Percentiles rank a stretch among this genome's conserved stretches.
Evolutionary conservation across 2,797 vertebrate genomes (phyloP).

Genomic region (Sebastes cheni): DNA sequence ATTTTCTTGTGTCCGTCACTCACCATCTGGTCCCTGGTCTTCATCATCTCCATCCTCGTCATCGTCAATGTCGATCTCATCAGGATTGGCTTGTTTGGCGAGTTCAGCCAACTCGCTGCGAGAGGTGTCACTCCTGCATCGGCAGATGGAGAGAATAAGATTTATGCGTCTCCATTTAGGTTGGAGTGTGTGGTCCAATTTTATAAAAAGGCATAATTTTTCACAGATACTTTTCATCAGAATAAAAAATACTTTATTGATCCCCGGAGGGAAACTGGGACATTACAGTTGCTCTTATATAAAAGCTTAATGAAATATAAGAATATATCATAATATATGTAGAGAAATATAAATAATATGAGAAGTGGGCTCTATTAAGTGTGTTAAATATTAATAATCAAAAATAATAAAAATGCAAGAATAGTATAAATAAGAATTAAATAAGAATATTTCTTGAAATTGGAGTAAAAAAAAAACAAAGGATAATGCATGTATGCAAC

Average conservation of each 20-base stretch:
- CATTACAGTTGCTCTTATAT: no score
- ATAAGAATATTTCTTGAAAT: no score
- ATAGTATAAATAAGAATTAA: no score
- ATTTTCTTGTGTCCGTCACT: constrained; percentile 32
- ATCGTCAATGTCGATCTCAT: constrained; percentile 93
- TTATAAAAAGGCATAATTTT: not conserved
- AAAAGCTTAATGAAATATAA: no score
- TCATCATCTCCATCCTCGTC: constrained; percentile 84
- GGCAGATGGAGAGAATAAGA: not conserved
- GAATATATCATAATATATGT: no score
- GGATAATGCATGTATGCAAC: no score
- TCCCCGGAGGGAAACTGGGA: no score
- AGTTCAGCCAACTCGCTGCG: constrained; percentile 90
- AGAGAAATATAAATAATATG: no score
- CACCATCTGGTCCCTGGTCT: constrained; percentile 89
- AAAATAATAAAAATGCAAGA: no score
- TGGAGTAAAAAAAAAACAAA: not conserved
- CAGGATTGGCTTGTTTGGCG: constrained; percentile 90
- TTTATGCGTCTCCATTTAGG: not conserved
- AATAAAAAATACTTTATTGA: rapidly evolving
- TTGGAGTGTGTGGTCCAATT: not conserved
- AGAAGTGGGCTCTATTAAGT: no score
- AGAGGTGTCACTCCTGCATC: constrained; percentile 89
- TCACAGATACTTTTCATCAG: not conserved
- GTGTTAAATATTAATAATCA: no score